Evolutionary conservation across 2,113 vertebrate genomes (phyloP).

Genomic region (Albula goreensis): DNA sequence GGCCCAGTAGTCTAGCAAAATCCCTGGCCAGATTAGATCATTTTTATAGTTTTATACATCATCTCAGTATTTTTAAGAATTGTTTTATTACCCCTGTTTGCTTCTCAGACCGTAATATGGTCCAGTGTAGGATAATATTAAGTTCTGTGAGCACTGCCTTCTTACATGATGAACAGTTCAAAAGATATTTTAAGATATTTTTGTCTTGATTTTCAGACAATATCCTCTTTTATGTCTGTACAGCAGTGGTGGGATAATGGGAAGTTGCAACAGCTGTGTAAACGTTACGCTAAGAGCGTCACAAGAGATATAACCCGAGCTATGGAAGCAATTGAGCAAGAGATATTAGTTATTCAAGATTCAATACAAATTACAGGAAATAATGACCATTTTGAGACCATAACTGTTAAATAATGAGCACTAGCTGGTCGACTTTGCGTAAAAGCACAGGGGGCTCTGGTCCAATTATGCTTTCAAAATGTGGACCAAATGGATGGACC

Average conservation of each 20-base stretch:
- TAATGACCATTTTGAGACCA: neutral
- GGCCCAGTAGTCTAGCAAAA: no score
- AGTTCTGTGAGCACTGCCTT: neutral
- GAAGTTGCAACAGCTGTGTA: constrained; percentile 14
- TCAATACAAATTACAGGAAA: neutral
- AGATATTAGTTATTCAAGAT: neutral
- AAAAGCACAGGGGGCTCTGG: constrained; percentile 18
- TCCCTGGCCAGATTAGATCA: no score
- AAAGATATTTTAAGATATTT: neutral
- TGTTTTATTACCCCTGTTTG: no score
- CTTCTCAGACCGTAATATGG: no score
- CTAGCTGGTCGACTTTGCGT: neutral
- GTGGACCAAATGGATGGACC: constrained; percentile 6
- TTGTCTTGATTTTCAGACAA: neutral
- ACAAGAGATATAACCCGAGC: constrained; percentile 7
- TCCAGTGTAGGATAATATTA: no score
- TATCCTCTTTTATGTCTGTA: neutral
- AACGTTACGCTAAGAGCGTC: constrained; percentile 14
- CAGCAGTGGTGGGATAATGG: constrained; percentile 24
- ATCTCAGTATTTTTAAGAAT: no score
- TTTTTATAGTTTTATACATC: no score
- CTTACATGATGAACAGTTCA: neutral
- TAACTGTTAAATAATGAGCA: neutral
- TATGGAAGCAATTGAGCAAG: neutral
- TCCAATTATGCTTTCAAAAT: constrained; percentile 17